Evolutionary conservation across 1,140 invertebrate species (phyloP), one percentile per base, ranked within the genome.

Genomic region (Zaprionus camerounensis): DNA sequence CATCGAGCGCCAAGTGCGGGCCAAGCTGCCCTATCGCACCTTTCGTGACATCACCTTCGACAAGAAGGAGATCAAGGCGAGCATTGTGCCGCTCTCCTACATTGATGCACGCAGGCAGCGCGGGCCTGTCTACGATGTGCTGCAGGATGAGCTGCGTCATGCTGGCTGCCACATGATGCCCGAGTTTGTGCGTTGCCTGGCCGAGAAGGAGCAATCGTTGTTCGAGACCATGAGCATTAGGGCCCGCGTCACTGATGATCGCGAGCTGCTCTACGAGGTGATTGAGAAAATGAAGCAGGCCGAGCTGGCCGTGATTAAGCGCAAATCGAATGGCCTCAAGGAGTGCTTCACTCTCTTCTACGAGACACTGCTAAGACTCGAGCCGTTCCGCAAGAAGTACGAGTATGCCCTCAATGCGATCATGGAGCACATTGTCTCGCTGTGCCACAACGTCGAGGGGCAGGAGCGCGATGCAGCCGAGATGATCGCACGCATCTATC

Each of bases 31-130:
- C 0, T 76, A 81, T 26, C 85, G 85, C 38, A 62, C 74, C 31
- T 88, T 88, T 13, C 85, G 85, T 7, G 79, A 90, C 17, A 74
- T 91, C 22, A 78, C 62, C 49, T 91, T 91, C 13, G 84, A 91
- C 65, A 69, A 72, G 17, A 31, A 80, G 5, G n/a, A 56, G 15
- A 90, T 91, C 5, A 67, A 76, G 11, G 34, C 66, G 0, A 56
- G 49, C 5, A 90, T 90, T 22, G 20, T 31, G 6, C 73, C 68
- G 1, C 28, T 90, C 12, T 72, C 36, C 11, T 70, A 51, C 3
- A 71, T 84, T 31, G 58, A 80, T 11, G 85, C 84, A 9, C 71
- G 75, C 2, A 20, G 78, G 7, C 12, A 65, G n/a, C 67, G 74
- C 3, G 85, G 85, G 0, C 85, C 85, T 0, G 55, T 84, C 11